phyloP scores from a whole-genome alignment of 2,113 vertebrate species.

The Alethe castanea region DNA sequence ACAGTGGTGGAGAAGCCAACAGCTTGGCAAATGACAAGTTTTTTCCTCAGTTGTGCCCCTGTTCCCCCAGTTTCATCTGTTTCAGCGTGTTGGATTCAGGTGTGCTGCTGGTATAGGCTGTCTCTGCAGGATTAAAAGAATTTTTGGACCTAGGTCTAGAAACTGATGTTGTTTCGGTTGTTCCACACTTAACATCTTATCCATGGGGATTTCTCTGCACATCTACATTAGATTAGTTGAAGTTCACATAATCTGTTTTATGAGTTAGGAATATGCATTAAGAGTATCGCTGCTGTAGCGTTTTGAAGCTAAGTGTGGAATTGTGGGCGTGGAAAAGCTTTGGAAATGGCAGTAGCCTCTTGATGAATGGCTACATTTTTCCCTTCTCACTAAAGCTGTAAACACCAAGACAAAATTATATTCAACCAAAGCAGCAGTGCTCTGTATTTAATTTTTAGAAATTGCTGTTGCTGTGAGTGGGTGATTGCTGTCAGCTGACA shows the following conservation, averaged over 20 bases:
- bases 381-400: background rate
- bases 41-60: background rate
- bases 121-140: background rate
- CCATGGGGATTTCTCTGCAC: background rate
- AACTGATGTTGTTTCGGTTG: background rate
- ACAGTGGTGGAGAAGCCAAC: background rate
- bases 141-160: background rate
- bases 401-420: background rate
- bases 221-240: background rate
- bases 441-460: background rate
- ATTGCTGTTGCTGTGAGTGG: background rate
- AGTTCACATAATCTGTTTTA: background rate
- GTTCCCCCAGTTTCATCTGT: background rate
- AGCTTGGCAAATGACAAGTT: background rate
- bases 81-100: background rate
- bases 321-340: background rate
- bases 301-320: background rate
- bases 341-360: background rate
- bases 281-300: background rate
- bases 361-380: background rate
- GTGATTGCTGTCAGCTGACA: slow-evolving; percentile 5
- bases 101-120: background rate
- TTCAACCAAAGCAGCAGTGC: background rate
- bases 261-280: background rate
- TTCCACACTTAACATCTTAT: background rate